phyloP scores from a whole-genome alignment of 1,140 invertebrate genomes.

The Ephestia elutella region DNA sequence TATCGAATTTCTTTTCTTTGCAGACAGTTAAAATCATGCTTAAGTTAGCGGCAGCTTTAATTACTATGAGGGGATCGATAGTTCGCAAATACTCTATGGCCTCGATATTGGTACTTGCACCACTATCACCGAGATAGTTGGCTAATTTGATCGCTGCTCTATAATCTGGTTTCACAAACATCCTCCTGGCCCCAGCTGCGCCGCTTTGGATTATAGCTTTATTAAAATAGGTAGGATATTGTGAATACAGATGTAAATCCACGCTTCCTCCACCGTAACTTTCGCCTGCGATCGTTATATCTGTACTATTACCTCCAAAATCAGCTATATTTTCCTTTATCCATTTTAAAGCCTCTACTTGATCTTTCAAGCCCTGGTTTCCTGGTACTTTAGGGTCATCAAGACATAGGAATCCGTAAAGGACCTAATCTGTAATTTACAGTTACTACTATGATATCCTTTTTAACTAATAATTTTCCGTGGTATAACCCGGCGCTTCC shows the following conservation, averaged over 20 bases:
- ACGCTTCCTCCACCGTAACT: slow-evolving; percentile 76
- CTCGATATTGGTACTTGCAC: slow-evolving; percentile 8
- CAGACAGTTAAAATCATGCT: slow-evolving; percentile 17
- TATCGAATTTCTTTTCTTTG: slow-evolving; percentile 21
- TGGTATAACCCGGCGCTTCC: slow-evolving; percentile 52
- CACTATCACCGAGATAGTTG: slow-evolving; percentile 9
- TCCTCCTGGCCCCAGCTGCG: slow-evolving; percentile 9
- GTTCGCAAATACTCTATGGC: slow-evolving; percentile 21
- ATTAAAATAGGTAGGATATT: slow-evolving; percentile 21
- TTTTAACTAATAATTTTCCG: slow-evolving; percentile 71
- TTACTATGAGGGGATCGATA: slow-evolving; percentile 17
- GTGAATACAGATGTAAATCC: slow-evolving; percentile 53
- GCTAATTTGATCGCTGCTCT: slow-evolving; percentile 21
- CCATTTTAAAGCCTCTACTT: slow-evolving; percentile 78
- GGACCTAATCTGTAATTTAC: slow-evolving; percentile 78
- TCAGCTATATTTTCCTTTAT: slow-evolving; percentile 77
- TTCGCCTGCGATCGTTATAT: slow-evolving; percentile 82
- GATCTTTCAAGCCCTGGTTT: slow-evolving; percentile 82
- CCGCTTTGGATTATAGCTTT: slow-evolving; percentile 34
- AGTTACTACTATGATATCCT: slow-evolving; percentile 75
- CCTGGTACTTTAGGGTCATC: slow-evolving; percentile 77
- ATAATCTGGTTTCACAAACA: slow-evolving; percentile 20
- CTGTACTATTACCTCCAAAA: slow-evolving; percentile 81
- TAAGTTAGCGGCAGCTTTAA: slow-evolving; percentile 16
- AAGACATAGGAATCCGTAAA: slow-evolving; percentile 80